A percentile compares a stretch with the other conserved stretches of the same genome.
These are phyloP conservation scores for Charaxes varanes DNA, from an alignment of 1,140 invertebrate genomes.

Conservation along the genomic window DNA sequence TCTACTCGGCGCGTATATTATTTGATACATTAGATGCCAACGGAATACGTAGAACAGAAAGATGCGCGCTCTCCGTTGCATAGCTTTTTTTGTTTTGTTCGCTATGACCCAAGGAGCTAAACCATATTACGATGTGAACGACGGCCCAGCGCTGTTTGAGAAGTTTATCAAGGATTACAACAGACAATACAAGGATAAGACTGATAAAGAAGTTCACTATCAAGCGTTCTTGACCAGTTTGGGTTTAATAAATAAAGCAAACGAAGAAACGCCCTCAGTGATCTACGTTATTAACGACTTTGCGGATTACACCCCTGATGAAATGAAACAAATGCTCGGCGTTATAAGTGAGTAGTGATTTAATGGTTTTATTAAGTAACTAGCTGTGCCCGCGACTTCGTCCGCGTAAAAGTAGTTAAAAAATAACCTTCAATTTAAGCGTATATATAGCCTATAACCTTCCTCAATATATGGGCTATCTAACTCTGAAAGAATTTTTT, in stretches of 20 bases:
- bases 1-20: too few species aligned
- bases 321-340: constrained; percentile 12
- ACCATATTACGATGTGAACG: constrained; percentile 30
- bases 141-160: constrained; percentile 34
- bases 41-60: too few species aligned
- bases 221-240: constrained; percentile 33
- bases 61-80: constrained; percentile 1
- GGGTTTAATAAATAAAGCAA: constrained; percentile 34
- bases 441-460: too few species aligned
- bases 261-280: constrained; percentile 13
- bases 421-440: too few species aligned
- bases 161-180: constrained; percentile 33
- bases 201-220: constrained; percentile 33
- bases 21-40: too few species aligned
- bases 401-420: too few species aligned
- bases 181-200: constrained; percentile 36
- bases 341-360: too few species aligned
- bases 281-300: constrained; percentile 39
- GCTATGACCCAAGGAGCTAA: constrained; percentile 23
- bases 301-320: constrained; percentile 39
- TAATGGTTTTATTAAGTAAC: too few species aligned
- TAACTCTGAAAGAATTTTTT: too few species aligned
- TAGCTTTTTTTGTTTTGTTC: constrained; percentile 7
- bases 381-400: too few species aligned
- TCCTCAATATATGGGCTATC: too few species aligned